phyloP scores from a whole-genome alignment of 2,113 vertebrate species.

The Phasianus colchicus region DNA sequence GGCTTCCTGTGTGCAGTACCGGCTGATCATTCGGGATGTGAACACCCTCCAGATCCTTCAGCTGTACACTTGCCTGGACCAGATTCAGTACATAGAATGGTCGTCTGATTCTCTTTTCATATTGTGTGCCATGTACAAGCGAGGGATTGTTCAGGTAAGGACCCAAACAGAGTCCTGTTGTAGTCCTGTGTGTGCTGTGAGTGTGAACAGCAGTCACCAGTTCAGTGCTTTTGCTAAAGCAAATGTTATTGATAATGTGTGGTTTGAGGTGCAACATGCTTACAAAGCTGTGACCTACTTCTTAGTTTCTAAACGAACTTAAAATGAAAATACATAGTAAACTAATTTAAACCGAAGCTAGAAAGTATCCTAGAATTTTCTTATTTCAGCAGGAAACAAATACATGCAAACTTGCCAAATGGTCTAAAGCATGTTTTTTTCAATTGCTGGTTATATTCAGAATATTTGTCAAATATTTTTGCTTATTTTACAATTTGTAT shows the following conservation, averaged over 20 bases:
- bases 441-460: background rate
- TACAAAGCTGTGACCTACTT: fast-evolving
- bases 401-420: background rate
- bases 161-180: fast-evolving
- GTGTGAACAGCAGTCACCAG: fast-evolving
- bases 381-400: background rate
- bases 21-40: slow-evolving; percentile 87
- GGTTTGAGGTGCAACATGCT: background rate
- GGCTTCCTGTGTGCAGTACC: slow-evolving; percentile 94
- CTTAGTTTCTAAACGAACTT: background rate
- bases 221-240: background rate
- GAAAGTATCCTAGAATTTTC: background rate
- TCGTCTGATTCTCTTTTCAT: slow-evolving; percentile 94
- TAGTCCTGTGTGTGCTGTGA: fast-evolving
- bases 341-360: background rate
- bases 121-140: slow-evolving; percentile 94
- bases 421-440: background rate
- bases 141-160: slow-evolving; percentile 92
- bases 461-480: background rate
- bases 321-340: background rate
- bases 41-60: slow-evolving; percentile 87
- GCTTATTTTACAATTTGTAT: background rate
- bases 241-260: fast-evolving
- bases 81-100: slow-evolving; percentile 92
- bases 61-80: slow-evolving; percentile 93